Percentiles rank a stretch among this genome's conserved stretches.
phyloP scores from a whole-genome alignment of 2,113 vertebrate genomes.

The Sula dactylatra region DNA sequence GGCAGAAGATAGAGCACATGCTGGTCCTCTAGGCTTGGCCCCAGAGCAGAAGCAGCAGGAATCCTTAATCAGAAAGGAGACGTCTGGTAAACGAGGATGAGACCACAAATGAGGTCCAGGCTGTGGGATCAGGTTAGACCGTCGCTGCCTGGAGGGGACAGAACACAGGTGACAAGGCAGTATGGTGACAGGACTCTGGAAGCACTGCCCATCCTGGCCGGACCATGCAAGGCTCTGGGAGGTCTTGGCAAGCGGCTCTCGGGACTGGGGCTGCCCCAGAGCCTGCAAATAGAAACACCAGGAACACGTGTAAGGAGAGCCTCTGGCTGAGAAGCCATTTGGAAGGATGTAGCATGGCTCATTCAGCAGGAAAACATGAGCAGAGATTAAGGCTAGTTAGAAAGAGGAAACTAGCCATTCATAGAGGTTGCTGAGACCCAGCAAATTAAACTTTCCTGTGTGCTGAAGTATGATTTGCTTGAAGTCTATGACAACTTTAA shows the following conservation, averaged over 20 bases:
- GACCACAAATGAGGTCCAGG: background rate
- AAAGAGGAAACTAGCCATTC: background rate
- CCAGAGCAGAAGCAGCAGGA: background rate
- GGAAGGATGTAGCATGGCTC: background rate
- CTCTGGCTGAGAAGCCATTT: background rate
- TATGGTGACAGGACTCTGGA: background rate
- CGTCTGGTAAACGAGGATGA: background rate
- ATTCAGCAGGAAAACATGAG: background rate
- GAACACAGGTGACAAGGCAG: background rate
- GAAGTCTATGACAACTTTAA: background rate
- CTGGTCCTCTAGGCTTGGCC: background rate
- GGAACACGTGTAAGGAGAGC: background rate
- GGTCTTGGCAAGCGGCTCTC: background rate
- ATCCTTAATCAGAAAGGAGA: background rate
- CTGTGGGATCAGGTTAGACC: background rate
- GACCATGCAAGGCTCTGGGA: accelerated
- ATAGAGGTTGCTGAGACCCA: background rate
- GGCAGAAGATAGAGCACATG: background rate
- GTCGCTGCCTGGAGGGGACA: background rate
- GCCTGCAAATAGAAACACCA: background rate
- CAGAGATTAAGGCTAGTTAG: background rate
- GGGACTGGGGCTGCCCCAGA: background rate
- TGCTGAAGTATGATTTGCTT: background rate
- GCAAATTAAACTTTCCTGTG: background rate
- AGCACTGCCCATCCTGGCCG: background rate